These are phyloP conservation scores for Molossus molossus DNA, from an alignment of 2,797 vertebrate genomes.

Conservation along the genomic window DNA sequence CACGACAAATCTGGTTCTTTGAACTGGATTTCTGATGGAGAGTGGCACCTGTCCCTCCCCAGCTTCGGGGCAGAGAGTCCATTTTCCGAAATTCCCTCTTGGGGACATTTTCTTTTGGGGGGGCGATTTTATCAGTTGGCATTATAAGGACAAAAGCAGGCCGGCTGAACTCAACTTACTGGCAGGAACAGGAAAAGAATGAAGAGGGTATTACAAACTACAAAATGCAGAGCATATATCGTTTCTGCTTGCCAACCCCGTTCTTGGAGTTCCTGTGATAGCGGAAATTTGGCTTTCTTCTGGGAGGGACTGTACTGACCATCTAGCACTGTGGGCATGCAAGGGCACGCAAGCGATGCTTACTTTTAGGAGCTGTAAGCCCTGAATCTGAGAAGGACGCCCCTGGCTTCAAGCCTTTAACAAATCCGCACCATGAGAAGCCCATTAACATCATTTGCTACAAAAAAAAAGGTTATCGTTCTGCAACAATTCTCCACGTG, in stretches of 20 bases:
- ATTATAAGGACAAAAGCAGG: constrained; percentile 39
- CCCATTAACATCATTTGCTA: not conserved
- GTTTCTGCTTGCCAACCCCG: not conserved
- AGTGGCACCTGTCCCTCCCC: not conserved
- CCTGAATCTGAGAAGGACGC: not conserved
- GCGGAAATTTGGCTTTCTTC: not conserved
- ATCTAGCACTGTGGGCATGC: not conserved
- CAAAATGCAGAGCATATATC: accelerated
- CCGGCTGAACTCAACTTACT: not conserved
- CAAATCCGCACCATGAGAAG: not conserved
- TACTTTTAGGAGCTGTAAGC: not conserved
- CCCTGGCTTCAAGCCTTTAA: not conserved
- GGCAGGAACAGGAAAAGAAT: not conserved
- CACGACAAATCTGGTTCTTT: not conserved
- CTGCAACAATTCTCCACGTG: not conserved
- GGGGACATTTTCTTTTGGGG: not conserved
- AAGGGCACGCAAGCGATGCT: not conserved
- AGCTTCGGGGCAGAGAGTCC: not conserved
- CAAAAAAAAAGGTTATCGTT: not conserved
- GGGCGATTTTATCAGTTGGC: not conserved
- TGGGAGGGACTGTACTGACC: not conserved
- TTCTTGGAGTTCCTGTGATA: constrained; percentile 27
- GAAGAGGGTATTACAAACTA: not conserved
- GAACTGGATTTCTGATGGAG: not conserved
- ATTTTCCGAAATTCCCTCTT: not conserved